These are phyloP conservation scores for Chromoteleia sp. DNA, from an alignment of 2,888 invertebrate species.

Conservation along the genomic window DNA sequence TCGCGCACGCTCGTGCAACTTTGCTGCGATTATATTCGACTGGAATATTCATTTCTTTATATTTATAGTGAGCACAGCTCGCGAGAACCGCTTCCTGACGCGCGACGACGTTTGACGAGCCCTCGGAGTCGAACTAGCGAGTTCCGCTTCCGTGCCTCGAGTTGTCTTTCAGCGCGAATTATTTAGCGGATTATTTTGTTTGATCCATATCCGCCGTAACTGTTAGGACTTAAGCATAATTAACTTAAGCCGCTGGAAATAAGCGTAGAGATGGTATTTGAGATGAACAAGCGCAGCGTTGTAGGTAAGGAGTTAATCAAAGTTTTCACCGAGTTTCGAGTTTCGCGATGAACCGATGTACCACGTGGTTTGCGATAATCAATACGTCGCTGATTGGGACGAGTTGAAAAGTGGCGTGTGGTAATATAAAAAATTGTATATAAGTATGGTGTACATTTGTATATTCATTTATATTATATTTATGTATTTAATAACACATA, in stretches of 20 bases:
- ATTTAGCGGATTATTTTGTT: conserved; percentile 15
- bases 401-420: too few species aligned
- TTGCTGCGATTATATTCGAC: conserved; percentile 38
- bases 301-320: conserved; percentile 49
- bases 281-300: conserved; percentile 19
- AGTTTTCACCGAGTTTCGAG: conserved; percentile 50
- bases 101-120: conserved; percentile 13
- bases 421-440: too few species aligned
- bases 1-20: conserved; percentile 16
- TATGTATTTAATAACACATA: too few species aligned
- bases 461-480: too few species aligned
- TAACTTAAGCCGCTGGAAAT: conserved; percentile 25
- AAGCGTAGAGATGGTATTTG: conserved; percentile 20
- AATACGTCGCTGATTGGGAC: conserved; percentile 21
- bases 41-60: conserved; percentile 50
- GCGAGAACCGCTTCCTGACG: too few species aligned
- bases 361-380: conserved; percentile 30
- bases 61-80: conserved; percentile 30
- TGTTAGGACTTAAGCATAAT: conserved; percentile 22
- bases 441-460: too few species aligned
- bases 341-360: conserved; percentile 42
- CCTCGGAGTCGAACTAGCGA: neutral
- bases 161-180: neutral
- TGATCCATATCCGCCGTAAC: conserved; percentile 19
- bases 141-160: neutral